phyloP scores from a whole-genome alignment of 2,113 vertebrate genomes.

The Diadophis punctatus region DNA sequence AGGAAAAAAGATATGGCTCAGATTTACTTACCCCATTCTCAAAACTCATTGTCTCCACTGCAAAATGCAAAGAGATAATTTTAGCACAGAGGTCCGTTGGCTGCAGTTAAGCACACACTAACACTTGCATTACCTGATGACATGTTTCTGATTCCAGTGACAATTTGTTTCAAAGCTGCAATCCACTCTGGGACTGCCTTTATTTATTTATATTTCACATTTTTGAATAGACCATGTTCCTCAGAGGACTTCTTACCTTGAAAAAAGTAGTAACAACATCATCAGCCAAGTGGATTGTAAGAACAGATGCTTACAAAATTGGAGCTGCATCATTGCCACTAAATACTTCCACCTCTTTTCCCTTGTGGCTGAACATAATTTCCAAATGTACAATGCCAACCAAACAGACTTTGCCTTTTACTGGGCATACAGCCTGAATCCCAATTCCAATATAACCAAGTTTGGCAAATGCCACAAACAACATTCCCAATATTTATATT shows the following conservation, averaged over 20 bases:
- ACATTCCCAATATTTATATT: not conserved
- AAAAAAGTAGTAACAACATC: constrained; percentile 2
- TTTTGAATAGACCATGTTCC: no score
- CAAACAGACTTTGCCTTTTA: constrained; percentile 1
- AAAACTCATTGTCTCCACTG: not conserved
- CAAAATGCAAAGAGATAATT: not conserved
- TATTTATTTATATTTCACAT: not conserved
- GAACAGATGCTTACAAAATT: constrained; percentile 4
- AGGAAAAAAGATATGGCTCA: not conserved
- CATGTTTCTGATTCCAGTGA: not conserved
- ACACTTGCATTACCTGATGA: not conserved
- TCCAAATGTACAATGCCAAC: not conserved
- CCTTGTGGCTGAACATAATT: not conserved
- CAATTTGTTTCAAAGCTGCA: not conserved
- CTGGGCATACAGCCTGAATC: not conserved
- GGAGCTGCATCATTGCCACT: not conserved
- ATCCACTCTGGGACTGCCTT: not conserved
- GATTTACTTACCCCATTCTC: not conserved
- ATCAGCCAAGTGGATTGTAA: not conserved
- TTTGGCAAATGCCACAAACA: not conserved
- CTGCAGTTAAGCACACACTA: not conserved
- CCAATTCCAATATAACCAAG: not conserved
- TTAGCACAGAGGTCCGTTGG: not conserved
- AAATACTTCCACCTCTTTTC: constrained; percentile 4
- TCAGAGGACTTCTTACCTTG: not conserved